A percentile compares a stretch with the other conserved stretches of the same genome.
Evolutionary conservation across 2,113 vertebrate species (phyloP).

Genomic region (Eurypyga helias): DNA sequence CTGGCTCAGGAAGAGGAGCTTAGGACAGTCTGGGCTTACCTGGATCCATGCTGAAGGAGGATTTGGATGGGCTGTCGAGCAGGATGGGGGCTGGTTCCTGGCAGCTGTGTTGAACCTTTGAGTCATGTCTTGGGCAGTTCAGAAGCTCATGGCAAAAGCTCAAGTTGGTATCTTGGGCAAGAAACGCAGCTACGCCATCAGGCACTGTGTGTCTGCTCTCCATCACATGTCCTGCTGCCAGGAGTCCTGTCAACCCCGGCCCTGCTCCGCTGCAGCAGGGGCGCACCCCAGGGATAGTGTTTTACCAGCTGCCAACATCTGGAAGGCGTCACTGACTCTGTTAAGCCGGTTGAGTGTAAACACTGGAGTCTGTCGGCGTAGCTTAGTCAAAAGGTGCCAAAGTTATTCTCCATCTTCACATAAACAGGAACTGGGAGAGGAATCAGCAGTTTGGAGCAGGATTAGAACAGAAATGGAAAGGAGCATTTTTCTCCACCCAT

Average conservation of each 20-base stretch:
- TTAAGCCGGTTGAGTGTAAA: background rate
- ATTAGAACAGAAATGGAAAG: background rate
- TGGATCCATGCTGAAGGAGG: background rate
- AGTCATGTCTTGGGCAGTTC: background rate
- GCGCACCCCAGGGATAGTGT: background rate
- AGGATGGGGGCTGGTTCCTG: background rate
- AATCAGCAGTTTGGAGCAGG: background rate
- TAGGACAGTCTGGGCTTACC: background rate
- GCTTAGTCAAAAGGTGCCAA: background rate
- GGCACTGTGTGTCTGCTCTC: background rate
- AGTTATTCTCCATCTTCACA: background rate
- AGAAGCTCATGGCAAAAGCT: background rate
- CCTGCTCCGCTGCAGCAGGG: background rate
- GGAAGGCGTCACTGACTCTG: background rate
- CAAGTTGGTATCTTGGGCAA: background rate
- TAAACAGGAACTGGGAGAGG: background rate
- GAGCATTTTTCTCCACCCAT: background rate
- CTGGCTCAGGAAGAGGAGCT: background rate
- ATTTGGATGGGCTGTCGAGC: background rate
- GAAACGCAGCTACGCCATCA: fast-evolving
- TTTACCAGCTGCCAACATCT: background rate
- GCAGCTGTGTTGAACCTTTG: background rate
- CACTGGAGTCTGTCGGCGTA: background rate
- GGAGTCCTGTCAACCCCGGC: background rate
- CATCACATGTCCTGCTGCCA: background rate